These are phyloP conservation scores for Ptilonorhynchus violaceus DNA, from an alignment of 2,113 vertebrate species.

Conservation along the genomic window DNA sequence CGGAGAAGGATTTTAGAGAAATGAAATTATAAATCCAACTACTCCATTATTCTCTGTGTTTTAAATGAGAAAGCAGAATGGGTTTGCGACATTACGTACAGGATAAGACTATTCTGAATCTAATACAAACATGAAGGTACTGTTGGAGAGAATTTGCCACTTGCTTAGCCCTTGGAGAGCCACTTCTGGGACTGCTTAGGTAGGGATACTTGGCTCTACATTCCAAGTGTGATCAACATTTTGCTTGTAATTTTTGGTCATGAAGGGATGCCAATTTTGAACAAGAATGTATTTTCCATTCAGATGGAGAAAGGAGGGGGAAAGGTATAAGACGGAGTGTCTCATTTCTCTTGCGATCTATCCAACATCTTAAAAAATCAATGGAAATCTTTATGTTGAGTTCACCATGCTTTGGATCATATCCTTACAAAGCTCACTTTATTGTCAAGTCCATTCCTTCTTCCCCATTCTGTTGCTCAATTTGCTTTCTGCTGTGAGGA, in stretches of 20 bases:
- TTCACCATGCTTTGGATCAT: background rate
- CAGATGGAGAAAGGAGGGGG: background rate
- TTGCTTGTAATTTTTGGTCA: background rate
- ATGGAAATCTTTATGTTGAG: background rate
- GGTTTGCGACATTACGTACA: background rate
- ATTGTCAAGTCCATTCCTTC: background rate
- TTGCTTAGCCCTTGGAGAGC: background rate
- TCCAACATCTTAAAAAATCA: background rate
- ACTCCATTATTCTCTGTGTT: background rate
- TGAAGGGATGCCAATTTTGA: background rate
- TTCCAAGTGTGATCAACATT: background rate
- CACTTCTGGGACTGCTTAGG: background rate
- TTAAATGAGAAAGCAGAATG: background rate
- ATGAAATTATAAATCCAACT: background rate
- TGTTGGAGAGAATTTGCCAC: background rate
- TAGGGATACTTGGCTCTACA: background rate
- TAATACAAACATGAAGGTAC: background rate
- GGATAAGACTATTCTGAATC: background rate
- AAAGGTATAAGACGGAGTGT: background rate
- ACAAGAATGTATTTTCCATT: background rate
- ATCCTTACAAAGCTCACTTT: background rate
- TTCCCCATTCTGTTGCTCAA: constrained; percentile 6
- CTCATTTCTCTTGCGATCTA: background rate
- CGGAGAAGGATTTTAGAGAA: constrained; percentile 10
- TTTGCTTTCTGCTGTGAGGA: constrained; percentile 19